Base-by-base conservation (phyloP, 2,888 invertebrate species). In the Sarcophaga carnaria region DNA sequence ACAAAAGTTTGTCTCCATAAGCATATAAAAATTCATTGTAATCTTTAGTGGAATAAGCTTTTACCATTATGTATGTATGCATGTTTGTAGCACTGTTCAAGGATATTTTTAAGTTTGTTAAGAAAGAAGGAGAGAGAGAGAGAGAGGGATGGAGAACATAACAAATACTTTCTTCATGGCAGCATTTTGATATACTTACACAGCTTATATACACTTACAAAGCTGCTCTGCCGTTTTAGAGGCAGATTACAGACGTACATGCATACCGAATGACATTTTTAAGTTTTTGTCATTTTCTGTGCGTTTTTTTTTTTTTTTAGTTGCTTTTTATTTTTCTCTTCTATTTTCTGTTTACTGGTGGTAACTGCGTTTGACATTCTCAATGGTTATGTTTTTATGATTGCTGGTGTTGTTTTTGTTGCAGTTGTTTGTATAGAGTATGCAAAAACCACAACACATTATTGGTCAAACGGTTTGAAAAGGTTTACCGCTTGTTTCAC, bases 51-150 rank as follows among this genome's bases (percentile, higher is more conserved):
- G 4, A 2, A 37, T 70, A 70, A 10, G 37, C 2, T 37, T 37
- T 37, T 37, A 37, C 37, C 37, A 10, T 37, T 63, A 70, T 77
- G 0, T 63, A 62, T 71, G 11, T 27, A 60, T 27, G 27, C 14
- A 66, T 10, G 17, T 72, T 62, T 79, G 71, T 71, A 82, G 37
- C 54, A 8, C 66, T 69, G n/a, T 70, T 80, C 80, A 86, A 80
- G 86, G 83, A 64, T 85, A 63, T 64, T 70, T 79, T 66, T 76
- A 80, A 64, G 66, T 81, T 76, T 63, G 47, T 80, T 83, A 80
- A 80, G 27, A 67, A 10, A 75, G 69, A 71, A 63, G 27, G 64
- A 27, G 37, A 37, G 37, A 60, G 59, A 37, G 37, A 27, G 27
- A 27, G 27, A 5, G 27, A 37, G 37, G 6, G 37, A 37, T 8